These are phyloP conservation scores for Pao palembangensis DNA, from an alignment of 2,113 vertebrate species.

Conservation along the genomic window DNA sequence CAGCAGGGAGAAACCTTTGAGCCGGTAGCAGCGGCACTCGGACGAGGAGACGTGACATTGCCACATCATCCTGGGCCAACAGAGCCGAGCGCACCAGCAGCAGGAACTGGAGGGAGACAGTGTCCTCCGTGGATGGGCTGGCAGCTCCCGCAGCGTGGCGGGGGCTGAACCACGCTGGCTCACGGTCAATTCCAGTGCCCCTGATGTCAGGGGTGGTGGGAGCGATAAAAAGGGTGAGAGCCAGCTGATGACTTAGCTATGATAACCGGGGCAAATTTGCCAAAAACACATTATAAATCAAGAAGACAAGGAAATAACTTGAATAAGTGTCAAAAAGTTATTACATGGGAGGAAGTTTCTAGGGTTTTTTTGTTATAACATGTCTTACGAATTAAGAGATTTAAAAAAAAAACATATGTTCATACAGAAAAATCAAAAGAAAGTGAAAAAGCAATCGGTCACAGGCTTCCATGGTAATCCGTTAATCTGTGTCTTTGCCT, in stretches of 20 bases:
- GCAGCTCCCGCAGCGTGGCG: constrained; percentile 57
- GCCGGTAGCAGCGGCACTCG: constrained; percentile 94
- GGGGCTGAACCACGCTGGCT: constrained; percentile 46
- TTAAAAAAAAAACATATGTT: constrained; percentile 3
- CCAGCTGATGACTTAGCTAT: constrained; percentile 12
- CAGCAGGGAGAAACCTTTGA: constrained; percentile 89
- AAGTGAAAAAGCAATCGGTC: too few species aligned
- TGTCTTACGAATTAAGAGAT: constrained; percentile 5
- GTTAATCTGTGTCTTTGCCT: not conserved
- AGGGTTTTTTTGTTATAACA: not conserved
- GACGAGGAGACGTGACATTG: constrained; percentile 92
- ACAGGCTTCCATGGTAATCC: too few species aligned
- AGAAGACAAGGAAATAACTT: not conserved
- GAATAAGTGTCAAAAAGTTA: not conserved
- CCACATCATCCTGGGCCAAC: constrained; percentile 90
- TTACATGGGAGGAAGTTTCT: too few species aligned
- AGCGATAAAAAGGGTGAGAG: not conserved
- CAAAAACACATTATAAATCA: constrained; percentile 1
- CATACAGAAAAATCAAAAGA: not conserved
- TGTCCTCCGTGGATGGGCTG: constrained; percentile 44
- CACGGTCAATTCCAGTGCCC: constrained; percentile 15
- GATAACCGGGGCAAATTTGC: not conserved
- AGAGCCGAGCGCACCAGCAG: constrained; percentile 71
- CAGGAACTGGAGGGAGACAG: constrained; percentile 58
- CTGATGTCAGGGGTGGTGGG: constrained; percentile 18